These are phyloP conservation scores for Ips typographus DNA, from an alignment of 1,140 invertebrate species.

Conservation along the genomic window DNA sequence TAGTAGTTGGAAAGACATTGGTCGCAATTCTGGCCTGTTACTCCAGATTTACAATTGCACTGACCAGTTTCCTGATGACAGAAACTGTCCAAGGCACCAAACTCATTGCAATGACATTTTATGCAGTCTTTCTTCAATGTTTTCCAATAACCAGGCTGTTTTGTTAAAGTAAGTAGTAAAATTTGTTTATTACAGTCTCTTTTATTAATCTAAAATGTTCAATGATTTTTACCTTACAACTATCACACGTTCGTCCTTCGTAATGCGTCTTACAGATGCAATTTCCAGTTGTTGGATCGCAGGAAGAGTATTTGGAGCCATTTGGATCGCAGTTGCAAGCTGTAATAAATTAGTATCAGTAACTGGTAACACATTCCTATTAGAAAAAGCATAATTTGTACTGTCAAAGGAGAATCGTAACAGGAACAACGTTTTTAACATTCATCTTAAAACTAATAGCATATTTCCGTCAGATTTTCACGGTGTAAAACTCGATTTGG, in stretches of 20 bases:
- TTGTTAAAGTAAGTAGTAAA: conserved; percentile 8
- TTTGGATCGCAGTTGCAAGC: conserved; percentile 75
- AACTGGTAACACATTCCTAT: no score
- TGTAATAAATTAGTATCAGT: conserved; percentile 44
- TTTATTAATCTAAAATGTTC: not conserved
- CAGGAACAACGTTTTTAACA: not conserved
- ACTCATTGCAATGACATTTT: conserved; percentile 71
- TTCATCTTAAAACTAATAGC: not conserved
- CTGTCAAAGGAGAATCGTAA: no score
- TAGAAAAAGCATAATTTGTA: no score
- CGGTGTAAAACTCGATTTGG: no score
- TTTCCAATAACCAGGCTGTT: conserved; percentile 73
- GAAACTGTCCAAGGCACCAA: conserved; percentile 65
- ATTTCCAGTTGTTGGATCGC: conserved; percentile 83
- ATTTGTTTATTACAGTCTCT: not conserved
- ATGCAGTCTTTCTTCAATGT: conserved; percentile 65
- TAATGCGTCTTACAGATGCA: conserved; percentile 87
- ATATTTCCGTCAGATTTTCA: no score
- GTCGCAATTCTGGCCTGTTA: conserved; percentile 80
- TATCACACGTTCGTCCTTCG: conserved; percentile 83
- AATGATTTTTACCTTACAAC: conserved; percentile 68
- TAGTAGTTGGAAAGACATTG: conserved; percentile 77
- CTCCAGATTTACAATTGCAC: conserved; percentile 83
- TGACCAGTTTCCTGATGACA: conserved; percentile 78
- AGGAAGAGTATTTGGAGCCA: conserved; percentile 73